Percentiles rank a stretch among this genome's conserved stretches.
phyloP scores from a whole-genome alignment of 2,888 invertebrate species.

The Chrysolina americana region DNA sequence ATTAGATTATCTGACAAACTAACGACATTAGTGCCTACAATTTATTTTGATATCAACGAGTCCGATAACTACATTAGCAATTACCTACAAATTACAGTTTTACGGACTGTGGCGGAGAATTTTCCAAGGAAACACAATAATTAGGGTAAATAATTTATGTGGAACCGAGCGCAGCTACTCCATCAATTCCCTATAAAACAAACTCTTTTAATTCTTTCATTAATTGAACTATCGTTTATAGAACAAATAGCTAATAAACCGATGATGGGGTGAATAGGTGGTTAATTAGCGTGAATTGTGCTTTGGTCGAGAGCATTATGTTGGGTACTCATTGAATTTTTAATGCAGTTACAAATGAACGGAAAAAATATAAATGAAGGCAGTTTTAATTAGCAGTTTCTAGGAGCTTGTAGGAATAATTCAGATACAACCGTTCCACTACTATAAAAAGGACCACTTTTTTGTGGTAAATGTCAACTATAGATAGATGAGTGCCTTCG shows the following conservation, averaged over 20 bases:
- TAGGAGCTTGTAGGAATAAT: no score
- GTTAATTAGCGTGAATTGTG: neutral
- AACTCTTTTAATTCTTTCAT: slow-evolving; percentile 60
- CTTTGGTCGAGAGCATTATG: neutral
- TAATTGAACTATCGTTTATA: slow-evolving; percentile 60
- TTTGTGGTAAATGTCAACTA: no score
- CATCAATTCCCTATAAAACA: slow-evolving; percentile 57
- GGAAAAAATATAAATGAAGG: no score
- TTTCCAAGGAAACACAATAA: slow-evolving; percentile 50
- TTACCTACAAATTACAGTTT: slow-evolving; percentile 39
- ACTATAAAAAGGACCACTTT: no score
- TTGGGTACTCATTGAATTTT: neutral
- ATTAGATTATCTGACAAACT: slow-evolving; percentile 3
- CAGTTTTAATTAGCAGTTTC: no score
- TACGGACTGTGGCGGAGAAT: slow-evolving; percentile 35
- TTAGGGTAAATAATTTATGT: slow-evolving; percentile 56
- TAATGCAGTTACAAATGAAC: neutral
- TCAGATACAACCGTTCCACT: no score
- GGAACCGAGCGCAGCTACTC: slow-evolving; percentile 52
- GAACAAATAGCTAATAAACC: slow-evolving; percentile 60
- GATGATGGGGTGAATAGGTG: slow-evolving; percentile 39
- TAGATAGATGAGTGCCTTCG: no score
- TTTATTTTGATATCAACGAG: slow-evolving; percentile 34
- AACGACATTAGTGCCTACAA: slow-evolving; percentile 7
- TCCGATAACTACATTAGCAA: slow-evolving; percentile 45